A percentile compares a stretch with the other conserved stretches of the same genome.
Evolutionary conservation across 2,888 invertebrate species (phyloP).

Genomic region (Metalampra italica): DNA sequence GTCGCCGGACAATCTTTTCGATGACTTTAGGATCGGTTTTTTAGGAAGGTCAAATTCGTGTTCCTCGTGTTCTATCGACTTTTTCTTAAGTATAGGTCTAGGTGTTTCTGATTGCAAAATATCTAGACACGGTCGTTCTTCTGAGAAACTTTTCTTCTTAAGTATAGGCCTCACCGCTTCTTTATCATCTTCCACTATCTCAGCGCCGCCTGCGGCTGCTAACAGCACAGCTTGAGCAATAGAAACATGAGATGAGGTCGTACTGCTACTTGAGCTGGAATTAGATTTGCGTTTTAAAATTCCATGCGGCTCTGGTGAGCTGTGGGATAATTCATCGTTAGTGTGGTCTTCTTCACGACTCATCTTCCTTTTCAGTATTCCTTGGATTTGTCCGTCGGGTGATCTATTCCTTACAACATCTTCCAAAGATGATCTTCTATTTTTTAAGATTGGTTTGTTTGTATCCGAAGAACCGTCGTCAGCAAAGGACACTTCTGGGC

Average conservation of each 20-base stretch:
- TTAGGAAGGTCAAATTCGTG: constrained; percentile 84
- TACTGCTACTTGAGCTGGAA: constrained; percentile 82
- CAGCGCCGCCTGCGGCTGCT: constrained; percentile 81
- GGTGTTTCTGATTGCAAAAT: constrained; percentile 70
- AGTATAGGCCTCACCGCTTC: constrained; percentile 86
- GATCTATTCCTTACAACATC: constrained; percentile 82
- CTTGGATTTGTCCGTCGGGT: constrained; percentile 82
- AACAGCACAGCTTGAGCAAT: constrained; percentile 83
- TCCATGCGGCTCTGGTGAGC: constrained; percentile 85
- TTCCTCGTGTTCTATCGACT: constrained; percentile 87
- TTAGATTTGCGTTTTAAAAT: constrained; percentile 89
- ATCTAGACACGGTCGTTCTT: constrained; percentile 80
- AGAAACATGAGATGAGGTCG: constrained; percentile 82
- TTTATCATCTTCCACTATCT: constrained; percentile 75
- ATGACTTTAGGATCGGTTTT: constrained; percentile 87
- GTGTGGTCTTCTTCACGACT: constrained; percentile 81
- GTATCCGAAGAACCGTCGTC: constrained; percentile 77
- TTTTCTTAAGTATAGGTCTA: constrained; percentile 92
- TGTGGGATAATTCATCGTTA: constrained; percentile 79
- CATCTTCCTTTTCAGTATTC: constrained; percentile 84
- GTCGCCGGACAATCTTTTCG: constrained; percentile 82
- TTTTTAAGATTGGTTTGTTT: constrained; percentile 82
- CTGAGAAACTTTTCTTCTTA: constrained; percentile 88
- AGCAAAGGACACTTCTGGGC: constrained; percentile 82
- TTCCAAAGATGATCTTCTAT: constrained; percentile 84